Evolutionary conservation across 2,797 vertebrate genomes (phyloP).

Genomic region (Salmo trutta): DNA sequence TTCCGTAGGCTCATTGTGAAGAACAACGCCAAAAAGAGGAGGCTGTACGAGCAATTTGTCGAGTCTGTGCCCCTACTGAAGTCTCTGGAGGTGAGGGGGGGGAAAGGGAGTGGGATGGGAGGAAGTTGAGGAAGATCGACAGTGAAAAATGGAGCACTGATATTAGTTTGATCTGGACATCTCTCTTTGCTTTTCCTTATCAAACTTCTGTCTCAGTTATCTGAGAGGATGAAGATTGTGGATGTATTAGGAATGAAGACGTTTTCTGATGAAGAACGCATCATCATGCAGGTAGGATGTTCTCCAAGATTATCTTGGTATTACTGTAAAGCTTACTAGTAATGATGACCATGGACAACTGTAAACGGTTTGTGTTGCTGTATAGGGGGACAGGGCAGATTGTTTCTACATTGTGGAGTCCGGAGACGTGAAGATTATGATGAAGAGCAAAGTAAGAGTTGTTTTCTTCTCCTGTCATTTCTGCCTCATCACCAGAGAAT

Average conservation of each 20-base stretch:
- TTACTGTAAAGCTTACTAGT: neutral
- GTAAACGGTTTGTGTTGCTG: conserved; percentile 11
- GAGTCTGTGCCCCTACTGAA: conserved; percentile 96
- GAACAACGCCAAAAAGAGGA: conserved; percentile 97
- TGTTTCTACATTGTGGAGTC: conserved; percentile 96
- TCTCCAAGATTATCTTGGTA: neutral
- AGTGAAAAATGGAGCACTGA: neutral
- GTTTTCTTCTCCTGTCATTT: neutral
- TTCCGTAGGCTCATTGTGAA: conserved; percentile 98
- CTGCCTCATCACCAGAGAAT: neutral
- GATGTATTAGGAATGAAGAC: conserved; percentile 91
- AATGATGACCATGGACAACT: too few relatives aligned
- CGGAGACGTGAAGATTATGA: conserved; percentile 96
- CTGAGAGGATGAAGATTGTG: conserved; percentile 96
- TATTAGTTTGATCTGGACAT: neutral
- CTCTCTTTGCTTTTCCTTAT: neutral
- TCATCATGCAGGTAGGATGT: conserved; percentile 81
- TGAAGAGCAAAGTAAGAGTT: conserved; percentile 94
- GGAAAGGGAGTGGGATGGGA: too few relatives aligned
- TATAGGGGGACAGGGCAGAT: conserved; percentile 91
- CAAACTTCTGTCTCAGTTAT: conserved; percentile 67
- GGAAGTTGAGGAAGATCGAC: too few relatives aligned
- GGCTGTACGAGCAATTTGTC: conserved; percentile 90
- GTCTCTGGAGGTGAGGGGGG: conserved; percentile 89
- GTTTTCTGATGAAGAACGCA: conserved; percentile 90